Percentiles rank a stretch among this genome's conserved stretches.
Conservation (phyloP, 2,113 vertebrate species). For the Equus przewalskii region DNA sequence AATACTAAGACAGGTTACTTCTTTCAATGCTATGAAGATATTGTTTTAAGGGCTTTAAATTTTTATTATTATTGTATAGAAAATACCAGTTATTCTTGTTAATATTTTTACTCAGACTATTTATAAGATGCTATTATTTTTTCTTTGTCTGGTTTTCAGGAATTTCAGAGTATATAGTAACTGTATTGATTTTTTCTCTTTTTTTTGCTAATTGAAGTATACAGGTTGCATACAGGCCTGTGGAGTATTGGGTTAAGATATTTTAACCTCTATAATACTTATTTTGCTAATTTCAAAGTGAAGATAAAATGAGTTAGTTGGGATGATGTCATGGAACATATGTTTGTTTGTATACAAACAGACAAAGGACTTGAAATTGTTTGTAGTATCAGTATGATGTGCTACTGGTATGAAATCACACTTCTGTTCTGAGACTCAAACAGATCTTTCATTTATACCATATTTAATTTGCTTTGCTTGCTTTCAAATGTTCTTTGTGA, state of each 20-base stretch:
- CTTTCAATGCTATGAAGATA: not conserved
- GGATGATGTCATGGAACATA: not conserved
- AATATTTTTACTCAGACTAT: not conserved
- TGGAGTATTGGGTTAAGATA: not conserved
- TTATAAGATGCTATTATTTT: not conserved
- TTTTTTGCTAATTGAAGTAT: not conserved
- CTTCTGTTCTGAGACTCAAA: not conserved
- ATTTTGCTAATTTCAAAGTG: not conserved
- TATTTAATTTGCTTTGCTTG: not conserved
- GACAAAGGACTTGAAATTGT: not conserved
- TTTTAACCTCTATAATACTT: not conserved
- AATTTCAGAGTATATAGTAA: not conserved
- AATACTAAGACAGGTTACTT: too few relatives aligned
- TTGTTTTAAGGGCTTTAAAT: not conserved
- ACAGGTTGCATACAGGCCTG: not conserved
- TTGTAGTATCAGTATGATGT: not conserved
- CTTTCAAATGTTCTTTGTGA: not conserved
- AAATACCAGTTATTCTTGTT: not conserved
- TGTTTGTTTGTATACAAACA: not conserved
- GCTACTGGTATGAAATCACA: not conserved
- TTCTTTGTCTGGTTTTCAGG: not conserved
- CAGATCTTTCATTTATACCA: not conserved
- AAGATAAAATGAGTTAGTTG: not conserved
- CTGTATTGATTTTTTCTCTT: not conserved
- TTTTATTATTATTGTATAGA: not conserved